These are phyloP conservation scores for Gandaritis pyraliata DNA, from an alignment of 2,888 invertebrate genomes.

Conservation along the genomic window DNA sequence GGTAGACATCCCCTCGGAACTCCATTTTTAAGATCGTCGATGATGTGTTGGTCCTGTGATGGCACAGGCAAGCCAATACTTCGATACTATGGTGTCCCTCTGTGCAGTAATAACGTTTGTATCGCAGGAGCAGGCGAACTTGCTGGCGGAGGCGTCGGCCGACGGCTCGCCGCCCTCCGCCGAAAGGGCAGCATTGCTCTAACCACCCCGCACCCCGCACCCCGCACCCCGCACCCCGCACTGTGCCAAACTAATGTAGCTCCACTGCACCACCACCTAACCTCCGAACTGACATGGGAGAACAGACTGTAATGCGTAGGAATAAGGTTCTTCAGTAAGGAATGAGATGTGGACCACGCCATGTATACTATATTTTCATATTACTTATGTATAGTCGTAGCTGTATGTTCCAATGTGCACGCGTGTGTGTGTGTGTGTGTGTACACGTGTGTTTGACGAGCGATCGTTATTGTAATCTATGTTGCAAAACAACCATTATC, in stretches of 20 bases:
- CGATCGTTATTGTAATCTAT: constrained; percentile 6
- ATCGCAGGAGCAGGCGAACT: constrained; percentile 56
- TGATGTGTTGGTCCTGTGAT: too few relatives aligned
- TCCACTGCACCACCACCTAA: constrained; percentile 9
- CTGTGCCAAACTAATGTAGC: constrained; percentile 26
- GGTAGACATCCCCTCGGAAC: too few relatives aligned
- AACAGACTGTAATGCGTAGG: constrained; percentile 19
- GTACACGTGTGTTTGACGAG: too few relatives aligned
- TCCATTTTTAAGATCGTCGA: too few relatives aligned
- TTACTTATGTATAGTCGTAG: constrained; percentile 25
- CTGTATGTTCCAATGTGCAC: constrained; percentile 10
- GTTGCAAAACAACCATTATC: neutral
- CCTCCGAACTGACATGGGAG: constrained; percentile 4
- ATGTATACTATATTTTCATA: constrained; percentile 26
- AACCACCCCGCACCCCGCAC: constrained; percentile 29
- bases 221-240: neutral
- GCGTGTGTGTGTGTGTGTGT: too few relatives aligned
- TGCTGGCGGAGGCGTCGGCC: constrained; percentile 55
- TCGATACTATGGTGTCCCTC: too few relatives aligned
- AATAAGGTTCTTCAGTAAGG: constrained; percentile 6
- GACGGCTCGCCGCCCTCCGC: constrained; percentile 49
- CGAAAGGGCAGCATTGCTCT: constrained; percentile 68
- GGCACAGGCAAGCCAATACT: too few relatives aligned
- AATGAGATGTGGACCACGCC: constrained; percentile 26
- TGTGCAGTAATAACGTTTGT: too few relatives aligned